A percentile compares a stretch with the other conserved stretches of the same genome.
Conservation (phyloP, 2,113 vertebrate genomes). For the Antidorcas marsupialis region DNA sequence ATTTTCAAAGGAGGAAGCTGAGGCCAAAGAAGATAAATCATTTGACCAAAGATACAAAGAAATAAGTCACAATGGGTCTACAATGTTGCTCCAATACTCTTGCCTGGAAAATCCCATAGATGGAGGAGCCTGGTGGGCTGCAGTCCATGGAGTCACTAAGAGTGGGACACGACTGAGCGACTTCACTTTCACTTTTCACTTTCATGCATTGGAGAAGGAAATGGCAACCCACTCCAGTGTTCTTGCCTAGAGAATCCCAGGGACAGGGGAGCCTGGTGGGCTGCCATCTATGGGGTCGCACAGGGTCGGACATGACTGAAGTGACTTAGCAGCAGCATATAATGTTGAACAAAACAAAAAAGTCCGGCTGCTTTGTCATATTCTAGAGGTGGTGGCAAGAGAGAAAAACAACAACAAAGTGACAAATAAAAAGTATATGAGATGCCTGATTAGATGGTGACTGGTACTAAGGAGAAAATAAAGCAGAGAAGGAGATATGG, state of each 20-base stretch:
- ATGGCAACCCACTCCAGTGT: no score
- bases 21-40: neutral
- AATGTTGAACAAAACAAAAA: neutral
- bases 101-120: no score
- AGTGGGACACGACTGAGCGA: no score
- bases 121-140: no score
- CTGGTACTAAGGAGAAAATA: neutral
- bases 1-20: neutral
- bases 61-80: neutral
- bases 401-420: neutral
- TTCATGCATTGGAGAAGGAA: no score
- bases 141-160: no score
- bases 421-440: neutral
- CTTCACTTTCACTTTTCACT: no score
- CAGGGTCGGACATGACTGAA: no score
- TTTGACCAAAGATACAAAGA: neutral
- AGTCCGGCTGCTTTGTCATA: neutral
- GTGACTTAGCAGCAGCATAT: no score
- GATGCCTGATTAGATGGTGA: neutral
- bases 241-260: no score
- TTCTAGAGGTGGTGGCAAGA: neutral
- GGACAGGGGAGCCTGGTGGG: no score
- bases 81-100: neutral
- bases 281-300: no score
- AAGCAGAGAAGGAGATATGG: neutral